phyloP scores from a whole-genome alignment of 2,797 vertebrate genomes.

The Paratrypauchen microcephalus region DNA sequence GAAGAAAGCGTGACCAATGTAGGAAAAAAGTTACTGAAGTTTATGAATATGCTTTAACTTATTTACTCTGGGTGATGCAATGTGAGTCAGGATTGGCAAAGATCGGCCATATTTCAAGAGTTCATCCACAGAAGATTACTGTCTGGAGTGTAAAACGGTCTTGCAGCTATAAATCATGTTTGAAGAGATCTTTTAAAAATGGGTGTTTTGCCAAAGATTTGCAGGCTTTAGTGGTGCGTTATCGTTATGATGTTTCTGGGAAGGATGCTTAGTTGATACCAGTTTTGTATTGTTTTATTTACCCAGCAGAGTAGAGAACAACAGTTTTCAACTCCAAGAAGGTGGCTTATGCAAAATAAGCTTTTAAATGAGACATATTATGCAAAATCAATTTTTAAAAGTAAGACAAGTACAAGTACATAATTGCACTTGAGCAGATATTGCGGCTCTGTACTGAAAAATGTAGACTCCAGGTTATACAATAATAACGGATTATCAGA shows the following conservation, averaged over 20 bases:
- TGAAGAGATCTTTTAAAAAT: background rate
- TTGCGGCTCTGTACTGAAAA: background rate
- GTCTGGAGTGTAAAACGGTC: background rate
- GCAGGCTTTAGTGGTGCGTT: background rate
- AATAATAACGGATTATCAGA: background rate
- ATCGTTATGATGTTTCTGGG: too few relatives aligned
- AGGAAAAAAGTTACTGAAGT: background rate
- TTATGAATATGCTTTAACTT: background rate
- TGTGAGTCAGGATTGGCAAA: background rate
- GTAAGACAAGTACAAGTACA: too few relatives aligned
- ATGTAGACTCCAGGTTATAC: background rate
- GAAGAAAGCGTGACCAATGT: slow-evolving; percentile 8
- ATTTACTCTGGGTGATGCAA: background rate
- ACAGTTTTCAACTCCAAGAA: too few relatives aligned
- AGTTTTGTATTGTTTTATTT: too few relatives aligned
- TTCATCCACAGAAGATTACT: background rate
- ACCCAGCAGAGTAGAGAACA: too few relatives aligned
- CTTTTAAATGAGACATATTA: too few relatives aligned
- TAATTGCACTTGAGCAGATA: too few relatives aligned
- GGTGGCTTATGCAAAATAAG: too few relatives aligned
- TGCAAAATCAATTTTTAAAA: too few relatives aligned
- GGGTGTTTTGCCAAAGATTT: background rate
- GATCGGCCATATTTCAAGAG: background rate
- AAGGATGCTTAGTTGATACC: too few relatives aligned
- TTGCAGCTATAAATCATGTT: background rate